Conservation (phyloP, 2,888 invertebrate genomes). For the Drosophila leonis region DNA sequence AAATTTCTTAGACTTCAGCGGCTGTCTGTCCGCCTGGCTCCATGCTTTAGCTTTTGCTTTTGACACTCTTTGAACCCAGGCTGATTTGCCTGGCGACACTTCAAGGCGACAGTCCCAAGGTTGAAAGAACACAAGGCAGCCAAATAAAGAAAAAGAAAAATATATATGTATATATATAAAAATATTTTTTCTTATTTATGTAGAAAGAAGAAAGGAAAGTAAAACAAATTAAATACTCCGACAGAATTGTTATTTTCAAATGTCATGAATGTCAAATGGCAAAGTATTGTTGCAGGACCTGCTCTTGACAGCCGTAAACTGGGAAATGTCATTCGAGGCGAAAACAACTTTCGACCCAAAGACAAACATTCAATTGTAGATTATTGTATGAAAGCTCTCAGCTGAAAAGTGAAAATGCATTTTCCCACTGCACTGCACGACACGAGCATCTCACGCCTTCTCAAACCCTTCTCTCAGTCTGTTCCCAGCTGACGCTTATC, state of each 20-base stretch:
- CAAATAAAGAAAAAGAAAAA: background rate
- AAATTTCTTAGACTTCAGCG: constrained; percentile 37
- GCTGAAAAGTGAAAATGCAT: constrained; percentile 56
- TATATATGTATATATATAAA: background rate
- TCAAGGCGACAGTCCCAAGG: constrained; percentile 67
- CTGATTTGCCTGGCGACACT: constrained; percentile 63
- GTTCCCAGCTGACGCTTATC: constrained; percentile 75
- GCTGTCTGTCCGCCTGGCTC: background rate
- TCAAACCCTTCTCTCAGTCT: constrained; percentile 9
- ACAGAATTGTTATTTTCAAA: constrained; percentile 73
- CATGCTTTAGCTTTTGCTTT: constrained; percentile 40
- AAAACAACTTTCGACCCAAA: constrained; percentile 13
- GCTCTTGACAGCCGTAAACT: constrained; percentile 62
- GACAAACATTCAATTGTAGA: constrained; percentile 1
- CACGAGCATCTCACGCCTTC: constrained; percentile 72
- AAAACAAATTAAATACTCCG: constrained; percentile 76
- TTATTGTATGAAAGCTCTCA: constrained; percentile 6
- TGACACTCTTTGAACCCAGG: constrained; percentile 59
- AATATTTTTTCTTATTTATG: background rate
- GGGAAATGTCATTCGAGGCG: constrained; percentile 18
- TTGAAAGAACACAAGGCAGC: constrained; percentile 38
- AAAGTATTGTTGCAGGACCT: constrained; percentile 27
- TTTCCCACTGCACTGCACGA: constrained; percentile 32
- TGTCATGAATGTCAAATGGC: constrained; percentile 78
- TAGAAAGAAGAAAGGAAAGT: constrained; percentile 28